Evolutionary conservation across 2,797 vertebrate species (phyloP), one percentile per base, ranked within the genome.

Genomic region (Sylvilagus floridanus): DNA sequence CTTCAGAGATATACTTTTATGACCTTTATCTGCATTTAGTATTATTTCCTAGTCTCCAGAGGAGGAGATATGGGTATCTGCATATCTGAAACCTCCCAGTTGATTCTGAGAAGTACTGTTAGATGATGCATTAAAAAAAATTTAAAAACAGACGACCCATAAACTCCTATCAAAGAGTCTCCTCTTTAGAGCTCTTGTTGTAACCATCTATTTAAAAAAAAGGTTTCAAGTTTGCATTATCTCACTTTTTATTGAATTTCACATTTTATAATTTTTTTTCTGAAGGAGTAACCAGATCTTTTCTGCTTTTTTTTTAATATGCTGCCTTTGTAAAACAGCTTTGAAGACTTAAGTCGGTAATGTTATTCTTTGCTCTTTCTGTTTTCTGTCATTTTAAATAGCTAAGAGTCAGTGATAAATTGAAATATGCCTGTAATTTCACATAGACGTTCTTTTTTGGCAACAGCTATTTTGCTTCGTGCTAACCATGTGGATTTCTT

Each of bases 321-420:
- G 98, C 98, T 98, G 96, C 98, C 98, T 98, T 97, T 98, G 98
- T 13, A 98, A 97, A 93, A 98, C 98, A 99, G 99, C 98, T 99
- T 97, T 99, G 98, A 99, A 98, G 99, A 99, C 97, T 96, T 97
- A 98, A 97, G 97, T 98, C 98, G 98, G 95, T 99, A 99, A 99
- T 93, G 95, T 93, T 97, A 86, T 88, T 65, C 91, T 94, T 96
- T 94, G 77, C 93, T 92, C 86, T 88, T 97, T 98, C 98, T 97
- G 96, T 69, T 90, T 92, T 86, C 26, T 92, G 83, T 97, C 54
- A 96, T 97, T 97, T 93, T 69, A 91, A 95, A 79, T 88, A 92
- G 42, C 82, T 81, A 83, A 82, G 32, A 97, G 32, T 95, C 87
- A 60, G 22, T 83, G 84, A 92, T 32, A 75, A 91, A 82, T 79